Evolutionary conservation across 2,113 vertebrate genomes (phyloP).

Genomic region (Calidris pygmaea): DNA sequence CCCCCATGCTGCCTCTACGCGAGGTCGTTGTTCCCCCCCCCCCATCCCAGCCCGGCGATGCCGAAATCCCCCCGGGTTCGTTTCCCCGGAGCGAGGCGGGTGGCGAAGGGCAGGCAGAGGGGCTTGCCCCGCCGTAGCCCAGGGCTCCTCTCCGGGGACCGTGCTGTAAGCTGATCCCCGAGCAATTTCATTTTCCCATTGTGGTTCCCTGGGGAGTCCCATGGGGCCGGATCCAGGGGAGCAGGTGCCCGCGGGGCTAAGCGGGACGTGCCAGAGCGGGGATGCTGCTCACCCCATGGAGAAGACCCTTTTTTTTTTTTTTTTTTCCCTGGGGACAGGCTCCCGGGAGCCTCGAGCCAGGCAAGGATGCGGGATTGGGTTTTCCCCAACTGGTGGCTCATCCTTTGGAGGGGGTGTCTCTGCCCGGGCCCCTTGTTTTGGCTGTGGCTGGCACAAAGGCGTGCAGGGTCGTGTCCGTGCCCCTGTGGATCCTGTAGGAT

Average conservation of each 20-base stretch:
- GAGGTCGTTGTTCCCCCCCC: not conserved
- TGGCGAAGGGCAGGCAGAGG: not conserved
- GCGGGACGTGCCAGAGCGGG: not conserved
- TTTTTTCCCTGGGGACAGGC: accelerated
- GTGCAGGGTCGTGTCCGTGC: accelerated
- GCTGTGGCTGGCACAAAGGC: not conserved
- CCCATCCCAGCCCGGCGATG: not conserved
- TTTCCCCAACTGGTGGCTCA: not conserved
- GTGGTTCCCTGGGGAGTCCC: not conserved
- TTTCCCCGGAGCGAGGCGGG: not conserved
- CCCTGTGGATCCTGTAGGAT: accelerated
- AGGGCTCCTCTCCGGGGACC: not conserved
- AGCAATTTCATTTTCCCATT: not conserved
- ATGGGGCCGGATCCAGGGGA: too few relatives aligned
- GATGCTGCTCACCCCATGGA: not conserved
- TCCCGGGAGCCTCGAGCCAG: not conserved
- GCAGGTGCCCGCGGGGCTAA: not conserved
- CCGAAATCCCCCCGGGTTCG: not conserved
- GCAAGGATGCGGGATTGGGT: not conserved
- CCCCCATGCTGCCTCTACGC: accelerated
- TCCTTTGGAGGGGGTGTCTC: not conserved
- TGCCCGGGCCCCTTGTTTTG: accelerated
- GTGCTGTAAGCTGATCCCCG: not conserved
- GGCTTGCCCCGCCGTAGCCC: not conserved
- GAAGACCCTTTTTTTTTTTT: not conserved